Evolutionary conservation across 2,888 invertebrate genomes (phyloP).

Genomic region (Drosophila picticornis): DNA sequence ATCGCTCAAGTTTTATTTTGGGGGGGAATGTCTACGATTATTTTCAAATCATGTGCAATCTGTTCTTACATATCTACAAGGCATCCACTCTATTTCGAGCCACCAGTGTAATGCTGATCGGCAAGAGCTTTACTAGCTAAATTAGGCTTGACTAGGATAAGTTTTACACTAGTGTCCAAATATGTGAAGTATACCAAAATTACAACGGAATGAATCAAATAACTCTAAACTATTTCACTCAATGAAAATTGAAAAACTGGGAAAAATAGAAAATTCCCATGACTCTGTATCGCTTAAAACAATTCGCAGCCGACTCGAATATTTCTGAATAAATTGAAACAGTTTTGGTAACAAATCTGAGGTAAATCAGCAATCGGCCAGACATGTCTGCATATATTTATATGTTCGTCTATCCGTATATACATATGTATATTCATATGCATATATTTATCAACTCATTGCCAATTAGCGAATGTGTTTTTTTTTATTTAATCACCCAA

Average conservation of each 20-base stretch:
- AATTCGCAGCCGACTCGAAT: background rate
- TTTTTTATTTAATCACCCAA: background rate
- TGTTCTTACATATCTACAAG: background rate
- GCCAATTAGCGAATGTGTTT: background rate
- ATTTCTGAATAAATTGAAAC: background rate
- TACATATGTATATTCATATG: background rate
- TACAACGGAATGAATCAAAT: background rate
- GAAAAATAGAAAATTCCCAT: too few species aligned
- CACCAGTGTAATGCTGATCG: background rate
- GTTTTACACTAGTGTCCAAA: background rate
- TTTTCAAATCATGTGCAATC: background rate
- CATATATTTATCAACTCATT: slow-evolving; percentile 2
- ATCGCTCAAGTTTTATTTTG: background rate
- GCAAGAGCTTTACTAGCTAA: background rate
- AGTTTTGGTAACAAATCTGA: background rate
- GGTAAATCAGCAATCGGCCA: background rate
- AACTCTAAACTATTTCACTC: background rate
- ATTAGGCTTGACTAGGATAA: background rate
- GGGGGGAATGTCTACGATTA: background rate
- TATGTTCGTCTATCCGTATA: background rate
- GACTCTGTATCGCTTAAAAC: background rate
- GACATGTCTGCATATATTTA: background rate
- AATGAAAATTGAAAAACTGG: too few species aligned
- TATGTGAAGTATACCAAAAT: background rate
- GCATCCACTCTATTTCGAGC: background rate